A percentile compares a stretch with the other conserved stretches of the same genome.
Conservation (phyloP, 2,888 invertebrate species). For the Agrotis segetum region DNA sequence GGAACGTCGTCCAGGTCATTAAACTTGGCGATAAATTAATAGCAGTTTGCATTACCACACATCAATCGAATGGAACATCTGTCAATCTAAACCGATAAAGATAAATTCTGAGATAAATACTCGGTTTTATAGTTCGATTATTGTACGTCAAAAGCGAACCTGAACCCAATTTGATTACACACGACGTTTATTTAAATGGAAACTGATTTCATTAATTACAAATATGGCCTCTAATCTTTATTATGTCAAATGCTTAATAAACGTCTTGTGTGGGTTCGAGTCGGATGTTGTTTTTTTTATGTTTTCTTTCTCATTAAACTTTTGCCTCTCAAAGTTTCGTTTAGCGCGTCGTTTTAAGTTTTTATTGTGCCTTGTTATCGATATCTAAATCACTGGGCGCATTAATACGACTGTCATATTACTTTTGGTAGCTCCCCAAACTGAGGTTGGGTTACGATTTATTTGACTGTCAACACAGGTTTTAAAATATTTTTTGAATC, state of each 20-base stretch:
- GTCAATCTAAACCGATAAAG: conserved; percentile 77
- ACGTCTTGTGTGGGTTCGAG: conserved; percentile 69
- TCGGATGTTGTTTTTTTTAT: conserved; percentile 68
- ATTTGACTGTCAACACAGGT: conserved; percentile 61
- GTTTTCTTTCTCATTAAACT: conserved; percentile 71
- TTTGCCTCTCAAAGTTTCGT: conserved; percentile 73
- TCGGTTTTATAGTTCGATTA: conserved; percentile 74
- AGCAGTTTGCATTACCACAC: conserved; percentile 78
- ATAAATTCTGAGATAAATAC: conserved; percentile 75
- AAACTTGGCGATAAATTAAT: conserved; percentile 77
- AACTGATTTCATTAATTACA: conserved; percentile 87
- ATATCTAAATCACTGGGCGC: conserved; percentile 82
- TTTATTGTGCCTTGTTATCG: conserved; percentile 83
- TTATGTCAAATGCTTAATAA: conserved; percentile 79
- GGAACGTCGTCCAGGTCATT: conserved; percentile 68
- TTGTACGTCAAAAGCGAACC: conserved; percentile 80
- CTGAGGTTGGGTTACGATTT: conserved; percentile 68
- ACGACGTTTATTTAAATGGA: conserved; percentile 78
- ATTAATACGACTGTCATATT: conserved; percentile 86
- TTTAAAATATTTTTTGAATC: conserved; percentile 60
- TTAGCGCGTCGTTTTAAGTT: conserved; percentile 76
- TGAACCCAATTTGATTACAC: conserved; percentile 75
- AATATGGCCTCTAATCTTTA: conserved; percentile 84
- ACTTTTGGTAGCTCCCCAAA: conserved; percentile 74
- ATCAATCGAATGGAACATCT: conserved; percentile 74